Percentiles rank a stretch among this genome's conserved stretches.
These are phyloP conservation scores for Hycleus cichorii DNA, from an alignment of 1,140 invertebrate genomes.

Conservation along the genomic window DNA sequence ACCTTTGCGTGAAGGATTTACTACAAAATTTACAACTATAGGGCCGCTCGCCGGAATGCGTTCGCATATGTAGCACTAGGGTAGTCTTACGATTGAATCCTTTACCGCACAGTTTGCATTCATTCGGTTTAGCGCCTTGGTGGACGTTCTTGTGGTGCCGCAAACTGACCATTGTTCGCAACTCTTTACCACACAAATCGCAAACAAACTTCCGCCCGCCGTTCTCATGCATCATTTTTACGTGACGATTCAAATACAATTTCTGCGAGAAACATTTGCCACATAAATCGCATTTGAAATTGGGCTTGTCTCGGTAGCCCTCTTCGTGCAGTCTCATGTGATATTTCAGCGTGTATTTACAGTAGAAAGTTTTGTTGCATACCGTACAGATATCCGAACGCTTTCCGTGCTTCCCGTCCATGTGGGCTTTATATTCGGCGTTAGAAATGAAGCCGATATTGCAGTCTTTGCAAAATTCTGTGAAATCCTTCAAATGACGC, in stretches of 20 bases:
- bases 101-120: background rate
- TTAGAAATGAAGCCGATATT: no score
- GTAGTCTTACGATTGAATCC: background rate
- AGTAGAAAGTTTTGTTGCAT: conserved; percentile 29
- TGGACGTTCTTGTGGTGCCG: background rate
- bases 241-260: conserved; percentile 22
- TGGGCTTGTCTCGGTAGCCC: conserved; percentile 30
- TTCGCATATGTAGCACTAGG: conserved; percentile 37
- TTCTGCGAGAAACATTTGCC: conserved; percentile 38
- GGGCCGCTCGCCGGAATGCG: conserved; percentile 36
- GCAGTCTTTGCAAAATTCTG: background rate
- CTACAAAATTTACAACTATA: conserved; percentile 32
- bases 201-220: conserved; percentile 13
- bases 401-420: no score
- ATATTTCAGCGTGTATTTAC: conserved; percentile 26
- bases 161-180: background rate
- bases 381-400: conserved; percentile 25
- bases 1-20: background rate
- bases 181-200: conserved; percentile 6
- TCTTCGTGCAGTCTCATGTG: conserved; percentile 25
- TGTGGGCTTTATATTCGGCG: no score
- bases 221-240: background rate
- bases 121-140: background rate
- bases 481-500: conserved; percentile 49
- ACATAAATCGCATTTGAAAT: conserved; percentile 44